These are phyloP conservation scores for Amblyopsis hoosieri DNA, from an alignment of 2,797 vertebrate species.

Conservation along the genomic window DNA sequence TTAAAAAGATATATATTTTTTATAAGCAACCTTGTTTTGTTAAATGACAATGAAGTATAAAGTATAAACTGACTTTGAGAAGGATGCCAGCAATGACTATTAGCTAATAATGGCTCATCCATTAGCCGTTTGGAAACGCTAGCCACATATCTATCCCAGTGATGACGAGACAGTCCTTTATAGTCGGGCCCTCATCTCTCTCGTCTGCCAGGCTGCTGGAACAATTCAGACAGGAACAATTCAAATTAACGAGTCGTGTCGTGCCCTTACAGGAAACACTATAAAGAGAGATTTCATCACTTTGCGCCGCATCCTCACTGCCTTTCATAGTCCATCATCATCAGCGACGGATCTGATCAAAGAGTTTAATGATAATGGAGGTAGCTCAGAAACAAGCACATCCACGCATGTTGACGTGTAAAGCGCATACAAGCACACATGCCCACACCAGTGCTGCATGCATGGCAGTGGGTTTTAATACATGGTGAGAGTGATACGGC, in stretches of 20 bases:
- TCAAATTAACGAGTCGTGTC: slow-evolving; percentile 59
- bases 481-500: slow-evolving; percentile 17
- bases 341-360: slow-evolving; percentile 46
- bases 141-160: not conserved
- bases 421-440: slow-evolving; percentile 4
- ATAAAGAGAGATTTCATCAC: slow-evolving; percentile 64
- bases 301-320: slow-evolving; percentile 30
- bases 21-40: too few species aligned
- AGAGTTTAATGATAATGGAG: slow-evolving; percentile 27
- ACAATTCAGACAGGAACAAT: slow-evolving; percentile 43
- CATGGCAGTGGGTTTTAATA: not conserved
- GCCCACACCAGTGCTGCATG: not conserved
- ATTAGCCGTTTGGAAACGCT: not conserved
- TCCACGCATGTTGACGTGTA: not conserved
- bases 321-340: slow-evolving; percentile 56
- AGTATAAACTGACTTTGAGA: not conserved
- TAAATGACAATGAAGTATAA: too few species aligned
- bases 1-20: too few species aligned
- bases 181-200: slow-evolving; percentile 14
- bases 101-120: not conserved
- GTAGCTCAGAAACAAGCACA: slow-evolving; percentile 17
- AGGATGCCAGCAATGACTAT: not conserved
- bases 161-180: slow-evolving; percentile 12
- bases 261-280: slow-evolving; percentile 60
- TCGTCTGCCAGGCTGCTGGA: slow-evolving; percentile 27